Conservation (phyloP, 2,888 invertebrate genomes). For the Agrochola lychnidis region DNA sequence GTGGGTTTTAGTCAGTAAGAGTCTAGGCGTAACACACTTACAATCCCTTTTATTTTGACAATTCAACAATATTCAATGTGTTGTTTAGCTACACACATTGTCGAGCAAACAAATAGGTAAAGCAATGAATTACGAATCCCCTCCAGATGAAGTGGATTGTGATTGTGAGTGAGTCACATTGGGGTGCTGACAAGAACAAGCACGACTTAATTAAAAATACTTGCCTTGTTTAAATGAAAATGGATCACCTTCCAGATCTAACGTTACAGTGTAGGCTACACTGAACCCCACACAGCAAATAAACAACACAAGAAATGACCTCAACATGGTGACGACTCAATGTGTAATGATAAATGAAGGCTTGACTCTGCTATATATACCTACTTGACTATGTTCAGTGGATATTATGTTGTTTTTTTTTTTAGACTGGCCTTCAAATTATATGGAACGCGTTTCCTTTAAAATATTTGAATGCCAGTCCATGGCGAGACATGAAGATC, state of each 20-base stretch:
- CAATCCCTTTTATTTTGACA: too few species aligned
- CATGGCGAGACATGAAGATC: too few species aligned
- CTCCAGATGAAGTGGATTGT: not conserved
- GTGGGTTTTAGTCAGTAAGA: too few species aligned
- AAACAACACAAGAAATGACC: constrained; percentile 13
- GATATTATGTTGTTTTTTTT: not conserved
- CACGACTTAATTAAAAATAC: not conserved
- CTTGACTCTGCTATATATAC: constrained; percentile 7
- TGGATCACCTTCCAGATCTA: not conserved
- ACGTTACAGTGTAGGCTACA: not conserved
- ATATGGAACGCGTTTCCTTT: too few species aligned
- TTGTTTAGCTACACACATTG: too few species aligned
- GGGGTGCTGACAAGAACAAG: not conserved
- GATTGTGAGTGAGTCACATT: too few species aligned
- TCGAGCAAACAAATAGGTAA: too few species aligned
- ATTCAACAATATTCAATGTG: too few species aligned
- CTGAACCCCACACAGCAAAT: not conserved
- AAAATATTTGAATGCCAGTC: too few species aligned
- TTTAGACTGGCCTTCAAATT: not conserved
- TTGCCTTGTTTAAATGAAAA: constrained; percentile 12
- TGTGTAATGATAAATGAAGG: not conserved
- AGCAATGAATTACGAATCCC: not conserved
- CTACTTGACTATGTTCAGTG: not conserved
- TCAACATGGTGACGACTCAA: constrained; percentile 31
- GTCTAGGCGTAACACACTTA: too few species aligned